Evolutionary conservation across 2,888 invertebrate species (phyloP).

Genomic region (Micoletzkya japonica): DNA sequence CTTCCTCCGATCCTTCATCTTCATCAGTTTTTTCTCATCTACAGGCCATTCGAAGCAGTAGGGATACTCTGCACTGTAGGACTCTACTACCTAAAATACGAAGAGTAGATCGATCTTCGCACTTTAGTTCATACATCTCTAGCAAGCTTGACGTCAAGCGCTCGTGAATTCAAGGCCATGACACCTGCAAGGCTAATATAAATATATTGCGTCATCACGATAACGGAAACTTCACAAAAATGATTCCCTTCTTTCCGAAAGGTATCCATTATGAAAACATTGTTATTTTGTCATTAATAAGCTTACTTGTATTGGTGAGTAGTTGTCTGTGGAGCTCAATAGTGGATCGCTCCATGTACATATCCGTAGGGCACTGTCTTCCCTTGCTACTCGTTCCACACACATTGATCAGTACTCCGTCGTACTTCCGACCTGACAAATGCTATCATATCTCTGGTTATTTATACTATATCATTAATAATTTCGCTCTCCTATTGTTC

Average conservation of each 20-base stretch:
- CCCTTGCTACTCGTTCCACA: neutral
- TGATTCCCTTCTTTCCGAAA: neutral
- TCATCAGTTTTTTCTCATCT: neutral
- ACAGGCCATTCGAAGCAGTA: constrained; percentile 23
- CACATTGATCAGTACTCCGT: constrained; percentile 17
- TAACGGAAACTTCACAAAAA: neutral
- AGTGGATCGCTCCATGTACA: constrained; percentile 16
- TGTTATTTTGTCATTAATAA: neutral
- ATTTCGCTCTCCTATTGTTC: no score
- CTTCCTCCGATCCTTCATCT: constrained; percentile 10
- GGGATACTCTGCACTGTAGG: neutral
- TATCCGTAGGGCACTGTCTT: neutral
- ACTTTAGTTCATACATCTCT: neutral
- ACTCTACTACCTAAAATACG: neutral
- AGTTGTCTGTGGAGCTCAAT: neutral
- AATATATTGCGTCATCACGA: neutral
- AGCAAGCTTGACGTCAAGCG: neutral
- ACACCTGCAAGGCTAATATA: constrained; percentile 1
- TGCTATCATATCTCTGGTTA: no score
- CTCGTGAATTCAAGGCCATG: constrained; percentile 5
- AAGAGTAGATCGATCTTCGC: neutral
- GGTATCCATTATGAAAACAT: neutral
- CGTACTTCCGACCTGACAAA: constrained; percentile 10
- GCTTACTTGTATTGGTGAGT: neutral
- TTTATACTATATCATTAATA: no score